phyloP scores from a whole-genome alignment of 1,140 invertebrate species.

The Euwallacea similis region DNA sequence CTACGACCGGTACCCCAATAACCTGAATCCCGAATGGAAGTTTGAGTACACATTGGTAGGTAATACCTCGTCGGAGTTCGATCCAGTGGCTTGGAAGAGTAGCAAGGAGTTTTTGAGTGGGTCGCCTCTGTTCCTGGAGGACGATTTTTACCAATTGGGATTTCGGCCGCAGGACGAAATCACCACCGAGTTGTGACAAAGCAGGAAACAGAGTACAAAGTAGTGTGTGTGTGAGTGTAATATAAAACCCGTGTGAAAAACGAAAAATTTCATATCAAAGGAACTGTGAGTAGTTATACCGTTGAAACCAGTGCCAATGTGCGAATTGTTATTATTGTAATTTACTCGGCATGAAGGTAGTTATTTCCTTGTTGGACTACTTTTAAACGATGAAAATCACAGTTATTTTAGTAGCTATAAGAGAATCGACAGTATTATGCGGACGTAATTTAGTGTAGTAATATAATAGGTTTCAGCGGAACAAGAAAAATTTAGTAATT shows the following conservation, averaged over 20 bases:
- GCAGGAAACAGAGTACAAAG: constrained; percentile 1
- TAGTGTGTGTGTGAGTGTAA: not conserved
- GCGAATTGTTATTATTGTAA: constrained; percentile 8
- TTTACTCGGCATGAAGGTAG: constrained; percentile 5
- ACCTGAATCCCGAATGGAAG: constrained; percentile 62
- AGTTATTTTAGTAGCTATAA: not conserved
- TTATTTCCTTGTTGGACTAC: constrained; percentile 10
- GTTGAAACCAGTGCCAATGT: not conserved
- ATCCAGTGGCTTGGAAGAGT: constrained; percentile 55
- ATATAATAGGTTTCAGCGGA: too few relatives aligned
- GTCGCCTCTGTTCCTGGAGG: constrained; percentile 65
- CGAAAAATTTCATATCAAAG: not conserved
- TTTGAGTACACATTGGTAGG: constrained; percentile 55
- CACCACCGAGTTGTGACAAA: constrained; percentile 70
- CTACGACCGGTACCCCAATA: constrained; percentile 50
- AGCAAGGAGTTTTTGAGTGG: constrained; percentile 54
- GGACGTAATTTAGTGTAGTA: not conserved
- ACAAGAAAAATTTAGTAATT: too few relatives aligned
- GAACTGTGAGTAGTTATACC: not conserved
- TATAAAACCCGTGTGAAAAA: too few relatives aligned
- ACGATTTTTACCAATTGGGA: constrained; percentile 72
- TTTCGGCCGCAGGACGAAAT: constrained; percentile 78
- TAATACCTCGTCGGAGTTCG: constrained; percentile 62
- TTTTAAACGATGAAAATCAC: constrained; percentile 15
- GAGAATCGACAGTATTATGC: constrained; percentile 6